These are phyloP conservation scores for Pollicipes pollicipes DNA, from an alignment of 1,140 invertebrate genomes.

Conservation along the genomic window DNA sequence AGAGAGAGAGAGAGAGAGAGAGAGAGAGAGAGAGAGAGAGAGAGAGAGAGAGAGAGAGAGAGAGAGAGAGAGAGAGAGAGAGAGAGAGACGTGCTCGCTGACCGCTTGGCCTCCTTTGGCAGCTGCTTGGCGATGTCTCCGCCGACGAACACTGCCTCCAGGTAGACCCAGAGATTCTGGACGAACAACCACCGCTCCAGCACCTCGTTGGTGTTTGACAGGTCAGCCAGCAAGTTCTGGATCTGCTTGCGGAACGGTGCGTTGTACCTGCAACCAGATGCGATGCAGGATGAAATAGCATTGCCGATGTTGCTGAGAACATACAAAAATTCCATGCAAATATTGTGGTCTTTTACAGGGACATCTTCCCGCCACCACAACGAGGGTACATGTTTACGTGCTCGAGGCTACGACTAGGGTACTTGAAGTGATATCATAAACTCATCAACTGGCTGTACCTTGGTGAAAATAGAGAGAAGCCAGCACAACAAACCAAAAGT, in stretches of 20 bases:
- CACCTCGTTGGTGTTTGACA: constrained; percentile 92
- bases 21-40: no score
- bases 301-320: background rate
- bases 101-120: constrained; percentile 76
- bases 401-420: no score
- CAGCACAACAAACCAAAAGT: no score
- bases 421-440: no score
- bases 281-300: constrained; percentile 11
- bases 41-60: no score
- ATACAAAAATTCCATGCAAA: constrained; percentile 8
- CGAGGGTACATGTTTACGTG: no score
- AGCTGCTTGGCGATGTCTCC: constrained; percentile 95
- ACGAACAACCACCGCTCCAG: constrained; percentile 88
- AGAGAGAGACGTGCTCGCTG: no score
- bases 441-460: no score
- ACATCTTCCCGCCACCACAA: background rate
- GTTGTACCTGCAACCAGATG: constrained; percentile 52
- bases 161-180: constrained; percentile 96
- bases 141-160: constrained; percentile 94
- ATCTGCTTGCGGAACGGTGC: constrained; percentile 92
- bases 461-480: no score
- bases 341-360: background rate
- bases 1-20: no score
- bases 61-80: no score
- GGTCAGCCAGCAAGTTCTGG: constrained; percentile 81